Base-by-base conservation (phyloP, 2,888 invertebrate genomes). In the Nomada ruficornis region DNA sequence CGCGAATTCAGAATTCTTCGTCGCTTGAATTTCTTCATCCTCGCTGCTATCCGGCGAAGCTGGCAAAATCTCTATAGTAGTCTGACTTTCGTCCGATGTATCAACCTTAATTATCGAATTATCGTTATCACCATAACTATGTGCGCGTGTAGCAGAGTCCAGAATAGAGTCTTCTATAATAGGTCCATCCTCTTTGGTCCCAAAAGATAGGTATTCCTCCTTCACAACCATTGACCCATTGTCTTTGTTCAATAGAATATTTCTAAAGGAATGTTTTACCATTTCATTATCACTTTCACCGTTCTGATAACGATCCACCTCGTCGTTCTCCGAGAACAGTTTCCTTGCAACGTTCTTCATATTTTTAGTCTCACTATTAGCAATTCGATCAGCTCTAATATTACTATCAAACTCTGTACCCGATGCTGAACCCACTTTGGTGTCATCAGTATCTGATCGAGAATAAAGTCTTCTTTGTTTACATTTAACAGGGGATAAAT, bases 1-100 rank as follows among this genome's bases (percentile, higher is more conserved):
- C 7, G 80, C 82, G 11, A 82, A 73, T 15, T 75, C 59, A 26
- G 57, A 29, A 10, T 57, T 55, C 2, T 85, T 82, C 7, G 36
- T 7, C 36, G 36, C 7, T 36, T 36, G 36, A 36, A 36, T 36
- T 29, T 79, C n/a, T 11, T 89, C 91, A 20, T 75, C 70, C 23
- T 85, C 89, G 42, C 84, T 83, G 5, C 78, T 76, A 44, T 90
- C 88, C 7, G 93, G 92, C 3, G 93, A 92, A 4, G 90, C 93
- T n/a, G 93, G 91, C 29, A 93, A 64, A 26, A 93, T 90, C 77
- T 93, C 93, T 20, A 92, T 92, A 0, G 93, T 93, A 5, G 92
- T 92, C 82, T 93, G 92, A 83, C 92, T 94, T 59, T 93, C 93
- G 52, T 94, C 93, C 15, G 93, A 93, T 0, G 93, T 91, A 44